Base-by-base conservation (phyloP, 2,888 invertebrate genomes). In the Anticlea derivata region DNA sequence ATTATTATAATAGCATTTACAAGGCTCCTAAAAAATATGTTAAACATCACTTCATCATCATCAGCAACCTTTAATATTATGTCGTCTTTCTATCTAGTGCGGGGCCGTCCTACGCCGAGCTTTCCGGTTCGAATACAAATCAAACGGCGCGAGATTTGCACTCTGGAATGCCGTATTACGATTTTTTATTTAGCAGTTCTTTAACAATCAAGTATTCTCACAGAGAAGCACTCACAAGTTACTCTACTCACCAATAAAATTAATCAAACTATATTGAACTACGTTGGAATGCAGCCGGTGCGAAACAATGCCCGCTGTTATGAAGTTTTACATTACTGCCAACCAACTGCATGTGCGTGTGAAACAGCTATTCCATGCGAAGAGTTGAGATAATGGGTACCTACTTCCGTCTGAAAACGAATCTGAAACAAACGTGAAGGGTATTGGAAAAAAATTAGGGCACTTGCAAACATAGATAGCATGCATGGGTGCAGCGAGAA, bases 371-470 rank as follows among this genome's bases (percentile, higher is more conserved):
- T 44, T 35, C n/a, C 13, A n/a, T n/a, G n/a, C n/a, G n/a, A n/a
- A n/a, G n/a, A n/a, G n/a, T n/a, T 17, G 27, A 24, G 46, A 40
- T 46, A 22, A 22, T 30, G 39, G 13, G 29, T 43, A 54, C n/a
- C 22, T 39, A 49, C 23, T 53, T 44, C 61, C 17, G 17, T 65
- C 7, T 1, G 53, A 63, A 67, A 65, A 57, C 49, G 55, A 39
- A 39, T 48, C 55, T 65, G 51, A 63, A 72, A 66, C 61, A 59
- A 66, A 76, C 76, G 80, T 69, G 7, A 13, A 17, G 24, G 13
- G 26, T 24, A 34, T 24, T 24, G 72, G 77, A 77, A 80, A 78
- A 80, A 84, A 83, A 82, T 81, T 70, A 63, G 62, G 65, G 59
- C 61, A 50, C 26, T 34, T 12, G 24, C 45, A 33, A 41, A 41